Percentiles rank a stretch among this genome's conserved stretches.
These are phyloP conservation scores for Hoplostethus mediterraneus DNA, from an alignment of 2,797 vertebrate species.

Conservation along the genomic window DNA sequence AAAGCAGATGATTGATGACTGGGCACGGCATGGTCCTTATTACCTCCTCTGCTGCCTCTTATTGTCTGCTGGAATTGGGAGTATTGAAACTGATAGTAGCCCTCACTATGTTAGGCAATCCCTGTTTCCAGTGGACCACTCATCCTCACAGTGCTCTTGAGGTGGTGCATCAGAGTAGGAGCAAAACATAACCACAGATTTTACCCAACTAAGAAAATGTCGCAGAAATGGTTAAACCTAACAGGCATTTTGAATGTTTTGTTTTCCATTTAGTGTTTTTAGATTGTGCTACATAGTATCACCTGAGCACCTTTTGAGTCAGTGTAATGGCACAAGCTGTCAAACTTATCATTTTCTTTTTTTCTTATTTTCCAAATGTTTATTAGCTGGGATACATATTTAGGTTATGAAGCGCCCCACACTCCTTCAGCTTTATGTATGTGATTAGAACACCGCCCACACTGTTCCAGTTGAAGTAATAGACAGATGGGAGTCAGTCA, in stretches of 20 bases:
- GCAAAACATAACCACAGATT: constrained; percentile 34
- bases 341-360: constrained; percentile 23
- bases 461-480: constrained; percentile 80
- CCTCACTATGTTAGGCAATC: constrained; percentile 42
- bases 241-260: not conserved
- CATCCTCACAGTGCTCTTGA: constrained; percentile 15
- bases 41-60: constrained; percentile 62
- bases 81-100: constrained; percentile 63
- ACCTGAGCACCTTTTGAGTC: constrained; percentile 18
- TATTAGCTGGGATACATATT: constrained; percentile 61
- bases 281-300: constrained; percentile 3
- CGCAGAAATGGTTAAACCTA: not conserved
- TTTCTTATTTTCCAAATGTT: constrained; percentile 21
- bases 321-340: constrained; percentile 1
- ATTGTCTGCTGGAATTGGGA: constrained; percentile 60
- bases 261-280: not conserved
- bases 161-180: constrained; percentile 33
- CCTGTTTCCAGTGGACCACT: constrained; percentile 48
- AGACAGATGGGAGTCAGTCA: constrained; percentile 82
- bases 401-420: constrained; percentile 57
- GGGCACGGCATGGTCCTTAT: constrained; percentile 56
- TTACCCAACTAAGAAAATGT: not conserved
- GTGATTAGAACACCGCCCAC: constrained; percentile 80
- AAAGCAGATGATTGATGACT: constrained; percentile 65
- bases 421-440: constrained; percentile 70